Evolutionary conservation across 2,113 vertebrate species (phyloP).

Genomic region (Aegotheles bennettii): DNA sequence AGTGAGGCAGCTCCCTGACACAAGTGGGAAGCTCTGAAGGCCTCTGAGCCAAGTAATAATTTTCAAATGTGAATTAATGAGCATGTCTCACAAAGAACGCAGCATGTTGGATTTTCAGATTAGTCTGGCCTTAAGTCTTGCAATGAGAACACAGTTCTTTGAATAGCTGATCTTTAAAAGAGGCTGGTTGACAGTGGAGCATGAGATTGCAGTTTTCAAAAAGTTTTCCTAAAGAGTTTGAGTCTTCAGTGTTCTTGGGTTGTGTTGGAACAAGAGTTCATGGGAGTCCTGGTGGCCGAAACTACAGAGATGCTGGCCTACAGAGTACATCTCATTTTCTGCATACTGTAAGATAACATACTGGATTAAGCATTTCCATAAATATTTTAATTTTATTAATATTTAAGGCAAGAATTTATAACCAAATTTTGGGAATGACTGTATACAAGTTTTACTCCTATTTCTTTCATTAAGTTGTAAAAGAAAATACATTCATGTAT

Average conservation of each 20-base stretch:
- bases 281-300: background rate
- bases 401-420: background rate
- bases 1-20: background rate
- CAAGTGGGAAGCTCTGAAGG: background rate
- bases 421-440: background rate
- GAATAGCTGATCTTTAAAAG: background rate
- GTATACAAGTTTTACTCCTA: background rate
- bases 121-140: background rate
- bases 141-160: background rate
- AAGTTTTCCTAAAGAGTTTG: background rate
- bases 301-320: background rate
- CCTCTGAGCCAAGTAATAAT: background rate
- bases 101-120: background rate
- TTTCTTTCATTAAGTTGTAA: background rate
- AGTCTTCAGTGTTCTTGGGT: background rate
- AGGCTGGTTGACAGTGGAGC: background rate
- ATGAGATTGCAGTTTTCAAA: background rate
- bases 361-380: background rate
- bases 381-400: background rate
- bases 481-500: background rate
- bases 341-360: background rate
- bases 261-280: background rate
- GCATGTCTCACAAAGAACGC: background rate
- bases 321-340: background rate
- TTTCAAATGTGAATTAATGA: background rate